Percentiles rank a stretch among this genome's conserved stretches.
phyloP scores from a whole-genome alignment of 53 echinoderm and acorn worm genomes.

The Holothuria leucospilota region DNA sequence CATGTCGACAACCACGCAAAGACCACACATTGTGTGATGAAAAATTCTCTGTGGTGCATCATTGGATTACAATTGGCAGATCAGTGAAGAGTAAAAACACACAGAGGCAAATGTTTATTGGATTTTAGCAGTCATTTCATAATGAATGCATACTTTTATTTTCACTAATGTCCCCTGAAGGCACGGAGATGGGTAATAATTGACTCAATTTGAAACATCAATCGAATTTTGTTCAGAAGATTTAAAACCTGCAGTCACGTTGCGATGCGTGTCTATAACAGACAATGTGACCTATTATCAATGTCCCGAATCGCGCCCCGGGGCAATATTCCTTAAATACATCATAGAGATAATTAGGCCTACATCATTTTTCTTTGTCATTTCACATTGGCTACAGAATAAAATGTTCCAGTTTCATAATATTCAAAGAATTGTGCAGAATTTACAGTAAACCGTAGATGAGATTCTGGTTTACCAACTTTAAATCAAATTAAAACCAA shows the following conservation, averaged over 20 bases:
- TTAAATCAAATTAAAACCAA: too few species aligned
- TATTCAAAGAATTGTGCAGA: too few species aligned
- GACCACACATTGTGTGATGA: slow-evolving; percentile 10
- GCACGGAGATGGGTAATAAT: slow-evolving; percentile 26
- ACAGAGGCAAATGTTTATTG: not conserved
- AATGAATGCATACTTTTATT: not conserved
- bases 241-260: not conserved
- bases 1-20: not conserved
- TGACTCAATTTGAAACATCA: slow-evolving; percentile 32
- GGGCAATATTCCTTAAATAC: not conserved
- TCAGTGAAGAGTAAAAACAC: not conserved
- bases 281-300: slow-evolving; percentile 20
- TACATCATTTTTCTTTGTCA: not conserved
- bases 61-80: not conserved
- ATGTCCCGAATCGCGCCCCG: slow-evolving; percentile 18
- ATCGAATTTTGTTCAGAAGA: not conserved
- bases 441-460: not conserved
- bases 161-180: not conserved
- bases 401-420: too few species aligned
- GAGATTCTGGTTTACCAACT: too few species aligned
- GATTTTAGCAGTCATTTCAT: not conserved
- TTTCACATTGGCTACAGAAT: not conserved
- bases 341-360: not conserved
- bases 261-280: not conserved
- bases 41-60: not conserved